These are phyloP conservation scores for Tridacna gigas DNA, from an alignment of 2,888 invertebrate species.

Conservation along the genomic window DNA sequence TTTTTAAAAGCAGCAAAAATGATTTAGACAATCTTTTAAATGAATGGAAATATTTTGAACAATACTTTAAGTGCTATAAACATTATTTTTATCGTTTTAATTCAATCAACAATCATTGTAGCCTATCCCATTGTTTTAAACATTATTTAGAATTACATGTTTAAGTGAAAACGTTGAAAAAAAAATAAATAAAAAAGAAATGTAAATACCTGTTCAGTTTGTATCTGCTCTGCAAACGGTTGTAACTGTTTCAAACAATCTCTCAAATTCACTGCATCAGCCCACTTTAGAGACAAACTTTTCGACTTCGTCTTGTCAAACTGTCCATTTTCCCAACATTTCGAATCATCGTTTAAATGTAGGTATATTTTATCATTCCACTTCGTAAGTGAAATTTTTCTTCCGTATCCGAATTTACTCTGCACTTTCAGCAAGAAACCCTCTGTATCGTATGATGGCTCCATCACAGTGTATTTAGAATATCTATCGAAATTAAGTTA, in stretches of 20 bases:
- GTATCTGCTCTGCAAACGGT: constrained; percentile 24
- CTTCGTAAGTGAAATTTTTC: constrained; percentile 26
- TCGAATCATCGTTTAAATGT: constrained; percentile 30
- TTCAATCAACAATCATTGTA: background rate
- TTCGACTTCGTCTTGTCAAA: constrained; percentile 28
- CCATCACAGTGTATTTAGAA: constrained; percentile 12
- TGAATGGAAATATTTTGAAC: too few relatives aligned
- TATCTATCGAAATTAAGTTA: background rate
- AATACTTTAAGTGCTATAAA: too few relatives aligned
- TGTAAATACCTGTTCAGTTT: constrained; percentile 23
- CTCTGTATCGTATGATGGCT: constrained; percentile 22
- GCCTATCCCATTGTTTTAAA: background rate
- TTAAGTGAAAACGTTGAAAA: background rate
- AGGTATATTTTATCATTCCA: constrained; percentile 28
- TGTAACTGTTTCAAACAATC: constrained; percentile 10
- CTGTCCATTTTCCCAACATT: constrained; percentile 31
- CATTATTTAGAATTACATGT: background rate
- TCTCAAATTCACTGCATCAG: background rate
- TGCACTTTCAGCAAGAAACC: constrained; percentile 31
- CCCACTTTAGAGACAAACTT: constrained; percentile 28
- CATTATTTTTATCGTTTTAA: too few relatives aligned
- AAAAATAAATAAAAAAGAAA: background rate
- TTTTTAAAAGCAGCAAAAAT: background rate
- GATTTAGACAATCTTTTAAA: too few relatives aligned
- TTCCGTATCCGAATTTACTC: constrained; percentile 26